Percentiles rank a stretch among this genome's conserved stretches.
Conservation (phyloP, 2,113 vertebrate genomes). For the Peromyscus polionotus region DNA sequence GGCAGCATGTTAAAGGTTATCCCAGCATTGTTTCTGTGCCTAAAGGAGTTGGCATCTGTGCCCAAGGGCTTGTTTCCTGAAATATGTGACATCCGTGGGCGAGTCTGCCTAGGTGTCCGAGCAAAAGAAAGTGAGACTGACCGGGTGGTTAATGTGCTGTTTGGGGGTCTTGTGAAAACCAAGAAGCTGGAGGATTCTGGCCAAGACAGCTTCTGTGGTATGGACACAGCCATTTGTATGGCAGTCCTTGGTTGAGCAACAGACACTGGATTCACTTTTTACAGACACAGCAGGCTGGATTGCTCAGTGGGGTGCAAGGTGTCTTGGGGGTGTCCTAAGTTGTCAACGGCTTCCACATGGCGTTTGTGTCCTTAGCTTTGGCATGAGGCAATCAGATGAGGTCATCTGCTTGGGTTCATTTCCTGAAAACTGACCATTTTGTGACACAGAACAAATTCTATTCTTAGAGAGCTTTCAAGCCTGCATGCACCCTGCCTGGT, state of each 20-base stretch:
- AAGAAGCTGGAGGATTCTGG: background rate
- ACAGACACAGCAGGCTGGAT: background rate
- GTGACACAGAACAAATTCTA: slow-evolving; percentile 61
- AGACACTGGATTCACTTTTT: background rate
- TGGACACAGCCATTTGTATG: background rate
- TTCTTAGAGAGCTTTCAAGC: slow-evolving; percentile 56
- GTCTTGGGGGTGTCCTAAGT: background rate
- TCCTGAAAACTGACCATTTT: slow-evolving; percentile 66
- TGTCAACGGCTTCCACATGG: slow-evolving; percentile 54
- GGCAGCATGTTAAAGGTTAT: background rate
- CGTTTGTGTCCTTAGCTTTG: slow-evolving; percentile 67
- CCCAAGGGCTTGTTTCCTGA: background rate
- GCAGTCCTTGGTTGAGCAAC: background rate
- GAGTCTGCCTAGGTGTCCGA: background rate
- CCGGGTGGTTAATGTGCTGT: background rate
- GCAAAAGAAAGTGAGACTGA: background rate
- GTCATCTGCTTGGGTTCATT: slow-evolving; percentile 69
- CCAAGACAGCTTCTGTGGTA: background rate
- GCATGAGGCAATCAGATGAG: slow-evolving; percentile 51
- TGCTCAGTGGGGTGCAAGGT: background rate
- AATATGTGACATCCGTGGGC: background rate
- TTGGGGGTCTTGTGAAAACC: background rate
- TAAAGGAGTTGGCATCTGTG: no score
- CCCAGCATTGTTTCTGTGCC: background rate
- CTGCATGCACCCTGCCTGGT: slow-evolving; percentile 43